Evolutionary conservation across 2,797 vertebrate species (phyloP), one percentile per base, ranked within the genome.

Genomic region (Pogoniulus pusillus): DNA sequence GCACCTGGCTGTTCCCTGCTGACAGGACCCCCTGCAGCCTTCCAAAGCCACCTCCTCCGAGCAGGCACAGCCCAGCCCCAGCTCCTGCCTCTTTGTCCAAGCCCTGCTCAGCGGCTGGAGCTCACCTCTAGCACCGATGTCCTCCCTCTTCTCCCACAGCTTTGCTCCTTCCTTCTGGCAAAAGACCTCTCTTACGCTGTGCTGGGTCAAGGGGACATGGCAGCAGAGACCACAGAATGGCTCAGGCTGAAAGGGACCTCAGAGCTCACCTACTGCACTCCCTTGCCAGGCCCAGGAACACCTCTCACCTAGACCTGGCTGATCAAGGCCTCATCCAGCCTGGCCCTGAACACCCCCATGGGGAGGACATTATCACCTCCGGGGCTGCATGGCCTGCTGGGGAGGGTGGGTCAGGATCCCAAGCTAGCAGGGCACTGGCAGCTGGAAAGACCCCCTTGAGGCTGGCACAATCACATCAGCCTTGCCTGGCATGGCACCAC

Each of bases 11-110:
- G 91, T 39, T 60, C 72, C 82, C 45, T 81, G 62, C 94, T 90
- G 90, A 80, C 16, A 88, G 54, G 81, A 93, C 93, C 87, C 59
- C 93, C 78, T 94, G 93, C 90, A 96, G 90, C 85, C 85, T 89
- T 85, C 83, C 49, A 79, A 94, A 94, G 2, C 3, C 8, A 93
- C 53, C 62, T 95, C 37, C 45, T 69, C 29, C 7, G 12, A 73
- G 77, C 58, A 89, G 5, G 6, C 2, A 11, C 3, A 30, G 51
- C 43, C 43, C 20, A 27, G 87, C 54, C 69, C 16, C 41, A 23
- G 85, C 3, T 22, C 43, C 35, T 5, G n/a, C 64, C 64, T 62
- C 35, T 9, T 74, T 51, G 60, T 32, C 54, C 70, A 59, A 69
- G 30, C 14, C 54, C 8, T 1, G 1, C 54, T 27, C 4, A 1